Conservation (phyloP, 2,888 invertebrate species). For the Eilema sororculum region DNA sequence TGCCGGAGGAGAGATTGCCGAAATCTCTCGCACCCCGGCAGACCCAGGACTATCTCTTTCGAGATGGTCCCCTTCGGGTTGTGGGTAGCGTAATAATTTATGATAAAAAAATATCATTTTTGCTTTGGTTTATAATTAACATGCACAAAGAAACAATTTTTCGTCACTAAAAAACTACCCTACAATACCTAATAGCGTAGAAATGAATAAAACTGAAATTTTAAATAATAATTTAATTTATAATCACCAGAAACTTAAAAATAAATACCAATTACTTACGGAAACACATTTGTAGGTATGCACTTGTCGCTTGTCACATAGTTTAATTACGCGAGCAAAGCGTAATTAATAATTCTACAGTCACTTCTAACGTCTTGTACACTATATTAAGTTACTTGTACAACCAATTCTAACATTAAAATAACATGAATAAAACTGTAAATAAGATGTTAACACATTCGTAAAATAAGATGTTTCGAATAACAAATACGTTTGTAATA, state of each 20-base stretch:
- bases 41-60: no score
- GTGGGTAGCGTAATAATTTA: no score
- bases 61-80: no score
- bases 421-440: constrained; percentile 43
- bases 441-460: constrained; percentile 44
- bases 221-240: not conserved
- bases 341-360: not conserved
- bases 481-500: constrained; percentile 41
- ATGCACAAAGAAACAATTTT: no score
- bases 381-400: constrained; percentile 22
- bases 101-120: no score
- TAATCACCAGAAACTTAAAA: not conserved
- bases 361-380: not conserved
- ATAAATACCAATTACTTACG: not conserved
- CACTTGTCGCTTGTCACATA: not conserved
- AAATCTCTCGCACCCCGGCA: no score
- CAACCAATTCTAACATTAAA: constrained; percentile 20
- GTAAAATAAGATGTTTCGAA: constrained; percentile 41
- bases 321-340: not conserved
- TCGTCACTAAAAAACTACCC: no score
- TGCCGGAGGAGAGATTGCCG: no score
- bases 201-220: no score
- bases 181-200: no score
- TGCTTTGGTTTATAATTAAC: no score
- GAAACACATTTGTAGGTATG: not conserved